Percentiles rank a stretch among this genome's conserved stretches.
phyloP scores from a whole-genome alignment of 2,888 invertebrate species.

The Orthosia incerta region DNA sequence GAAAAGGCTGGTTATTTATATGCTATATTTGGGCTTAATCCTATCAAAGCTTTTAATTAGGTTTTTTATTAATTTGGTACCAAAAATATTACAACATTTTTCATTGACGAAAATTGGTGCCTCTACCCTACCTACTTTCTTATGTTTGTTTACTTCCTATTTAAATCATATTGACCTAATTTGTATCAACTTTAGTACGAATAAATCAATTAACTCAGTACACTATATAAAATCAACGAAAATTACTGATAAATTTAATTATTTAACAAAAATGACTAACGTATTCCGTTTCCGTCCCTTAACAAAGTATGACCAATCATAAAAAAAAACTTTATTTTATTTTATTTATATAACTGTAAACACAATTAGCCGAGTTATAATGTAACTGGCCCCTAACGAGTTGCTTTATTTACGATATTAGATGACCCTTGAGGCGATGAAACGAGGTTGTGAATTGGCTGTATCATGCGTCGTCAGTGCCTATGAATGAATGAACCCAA shows the following conservation, averaged over 20 bases:
- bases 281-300: conserved; percentile 15
- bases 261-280: neutral
- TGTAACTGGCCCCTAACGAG: conserved; percentile 64
- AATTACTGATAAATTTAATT: neutral
- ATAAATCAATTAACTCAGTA: too few species aligned
- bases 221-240: neutral
- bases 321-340: conserved; percentile 59
- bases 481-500: conserved; percentile 42
- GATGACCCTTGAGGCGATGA: conserved; percentile 56
- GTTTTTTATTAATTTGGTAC: conserved; percentile 11
- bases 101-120: conserved; percentile 2
- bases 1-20: conserved; percentile 2
- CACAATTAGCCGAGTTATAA: conserved; percentile 58
- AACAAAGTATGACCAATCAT: conserved; percentile 54
- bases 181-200: neutral
- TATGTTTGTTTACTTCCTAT: neutral
- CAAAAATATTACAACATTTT: neutral
- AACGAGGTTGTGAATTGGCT: conserved; percentile 44
- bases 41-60: neutral
- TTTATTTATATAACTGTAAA: conserved; percentile 63
- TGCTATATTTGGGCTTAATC: conserved; percentile 1
- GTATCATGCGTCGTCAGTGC: conserved; percentile 25
- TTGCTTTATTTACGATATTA: conserved; percentile 60
- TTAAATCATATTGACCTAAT: neutral
- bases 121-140: neutral